A percentile compares a stretch with the other conserved stretches of the same genome.
Evolutionary conservation across 2,113 vertebrate species (phyloP).

Genomic region (Podiceps cristatus): DNA sequence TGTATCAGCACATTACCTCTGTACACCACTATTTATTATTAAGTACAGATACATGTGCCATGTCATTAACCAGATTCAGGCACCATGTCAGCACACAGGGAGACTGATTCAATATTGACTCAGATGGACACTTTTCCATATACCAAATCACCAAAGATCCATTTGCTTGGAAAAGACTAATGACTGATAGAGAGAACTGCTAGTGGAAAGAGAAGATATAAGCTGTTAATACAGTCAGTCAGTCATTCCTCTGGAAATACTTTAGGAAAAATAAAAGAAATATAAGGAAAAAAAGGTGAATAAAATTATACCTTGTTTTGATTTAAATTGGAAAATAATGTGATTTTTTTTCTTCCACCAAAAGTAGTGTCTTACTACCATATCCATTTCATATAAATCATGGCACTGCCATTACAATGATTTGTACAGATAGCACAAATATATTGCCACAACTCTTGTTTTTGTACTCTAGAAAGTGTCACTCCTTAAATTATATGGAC

Average conservation of each 20-base stretch:
- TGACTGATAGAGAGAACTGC: not conserved
- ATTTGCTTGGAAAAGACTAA: slow-evolving; percentile 18
- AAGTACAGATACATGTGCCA: not conserved
- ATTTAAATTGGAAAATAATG: not conserved
- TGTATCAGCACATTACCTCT: not conserved
- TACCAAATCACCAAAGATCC: not conserved
- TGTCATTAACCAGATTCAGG: not conserved
- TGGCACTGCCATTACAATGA: not conserved
- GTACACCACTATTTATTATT: not conserved
- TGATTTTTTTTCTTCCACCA: not conserved
- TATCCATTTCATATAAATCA: not conserved
- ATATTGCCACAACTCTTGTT: not conserved
- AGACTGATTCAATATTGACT: not conserved
- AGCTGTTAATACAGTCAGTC: not conserved
- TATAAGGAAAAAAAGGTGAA: not conserved
- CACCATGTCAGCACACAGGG: not conserved
- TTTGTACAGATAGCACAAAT: not conserved
- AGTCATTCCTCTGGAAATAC: not conserved
- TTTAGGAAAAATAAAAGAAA: not conserved
- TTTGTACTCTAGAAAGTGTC: not conserved
- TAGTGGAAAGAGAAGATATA: not conserved
- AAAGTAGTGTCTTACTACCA: not conserved
- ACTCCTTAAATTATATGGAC: not conserved
- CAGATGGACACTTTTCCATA: not conserved
- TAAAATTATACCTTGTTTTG: not conserved